phyloP scores from a whole-genome alignment of 1,140 invertebrate species.

The Aphelenchoides besseyi region DNA sequence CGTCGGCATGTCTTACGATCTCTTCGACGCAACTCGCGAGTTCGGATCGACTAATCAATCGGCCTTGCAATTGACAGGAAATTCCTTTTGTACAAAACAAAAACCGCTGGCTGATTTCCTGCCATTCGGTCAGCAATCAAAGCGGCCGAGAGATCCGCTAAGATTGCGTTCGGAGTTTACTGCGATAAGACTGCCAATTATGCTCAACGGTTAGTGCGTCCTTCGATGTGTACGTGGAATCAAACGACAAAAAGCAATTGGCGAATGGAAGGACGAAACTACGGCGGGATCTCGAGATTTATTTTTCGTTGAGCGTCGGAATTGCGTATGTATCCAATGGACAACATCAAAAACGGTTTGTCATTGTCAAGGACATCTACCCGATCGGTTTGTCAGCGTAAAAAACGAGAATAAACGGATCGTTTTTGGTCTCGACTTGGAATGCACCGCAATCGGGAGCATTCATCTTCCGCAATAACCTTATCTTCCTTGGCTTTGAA shows the following conservation, averaged over 20 bases:
- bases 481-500: too few relatives aligned
- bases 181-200: constrained; percentile 1
- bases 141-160: not conserved
- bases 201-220: not conserved
- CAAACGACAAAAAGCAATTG: too few relatives aligned
- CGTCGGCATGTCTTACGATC: too few relatives aligned
- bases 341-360: not conserved
- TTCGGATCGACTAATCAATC: too few relatives aligned
- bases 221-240: not conserved
- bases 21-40: too few relatives aligned
- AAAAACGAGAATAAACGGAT: not conserved
- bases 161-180: not conserved
- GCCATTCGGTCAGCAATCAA: not conserved
- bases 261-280: not conserved
- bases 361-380: not conserved
- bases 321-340: not conserved
- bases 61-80: too few relatives aligned
- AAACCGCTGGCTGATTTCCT: too few relatives aligned
- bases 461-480: not conserved
- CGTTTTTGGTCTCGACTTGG: not conserved
- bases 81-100: too few relatives aligned
- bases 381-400: not conserved
- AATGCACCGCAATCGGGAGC: not conserved
- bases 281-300: constrained; percentile 5
- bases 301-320: not conserved